Evolutionary conservation across 2,888 invertebrate genomes (phyloP), one percentile per base, ranked within the genome.

Genomic region (Catocala fraxini): DNA sequence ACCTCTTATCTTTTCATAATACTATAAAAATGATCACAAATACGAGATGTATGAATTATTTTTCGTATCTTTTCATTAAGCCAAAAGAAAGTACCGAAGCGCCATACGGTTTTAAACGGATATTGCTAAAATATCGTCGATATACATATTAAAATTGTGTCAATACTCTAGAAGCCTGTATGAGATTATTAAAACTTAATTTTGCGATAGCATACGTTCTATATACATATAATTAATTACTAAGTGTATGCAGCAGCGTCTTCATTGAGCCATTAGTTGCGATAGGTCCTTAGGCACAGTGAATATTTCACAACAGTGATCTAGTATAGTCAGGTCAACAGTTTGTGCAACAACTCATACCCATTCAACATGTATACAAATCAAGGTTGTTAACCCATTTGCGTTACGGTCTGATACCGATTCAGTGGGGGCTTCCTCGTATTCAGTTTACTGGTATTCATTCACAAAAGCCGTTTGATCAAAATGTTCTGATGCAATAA

Each of bases 321-420:
- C 61, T 42, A 61, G 61, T 56, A 34, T 25, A 56, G 61, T 60
- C 53, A 62, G 62, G 56, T 62, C 62, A 49, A 52, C 45, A 51
- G 79, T 73, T 74, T 78, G 77, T 81, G 82, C 77, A 79, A 81
- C 82, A 77, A 63, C 76, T 73, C 78, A 79, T 80, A 83, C 78
- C 80, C 81, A 85, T 79, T 83, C 82, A 85, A 77, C 83, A 81
- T 80, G 81, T 82, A 84, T 73, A 89, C 84, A 87, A 88, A 89
- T 89, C 85, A 90, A 91, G 92, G 91, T 92, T 91, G 88, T 90
- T 92, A 89, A 91, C 91, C 91, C 84, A 89, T 89, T 88, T 89
- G 77, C 83, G 90, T 90, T 90, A 88, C 90, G 91, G 88, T 92
- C 91, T 89, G 89, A 87, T 92, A 89, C 87, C 82, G 83, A 84